Evolutionary conservation across 2,113 vertebrate genomes (phyloP), one percentile per base, ranked within the genome.

Genomic region (Scopus umbretta): DNA sequence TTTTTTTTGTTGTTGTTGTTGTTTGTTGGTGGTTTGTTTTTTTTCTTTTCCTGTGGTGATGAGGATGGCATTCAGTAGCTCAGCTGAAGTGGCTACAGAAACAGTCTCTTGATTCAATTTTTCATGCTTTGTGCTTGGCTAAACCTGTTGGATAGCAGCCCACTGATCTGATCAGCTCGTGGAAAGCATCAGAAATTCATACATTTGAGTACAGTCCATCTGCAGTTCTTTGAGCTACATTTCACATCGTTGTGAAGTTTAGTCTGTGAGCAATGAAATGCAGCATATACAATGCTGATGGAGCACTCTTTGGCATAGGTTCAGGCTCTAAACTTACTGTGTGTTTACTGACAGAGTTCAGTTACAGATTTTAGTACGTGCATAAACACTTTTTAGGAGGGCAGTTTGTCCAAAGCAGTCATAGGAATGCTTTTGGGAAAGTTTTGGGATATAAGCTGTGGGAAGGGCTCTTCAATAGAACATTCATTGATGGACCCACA

Each of bases 111-210:
- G 58, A 94, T 92, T 84, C 43, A 53, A 70, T 96, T 95, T 92
- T 93, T 90, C 66, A 73, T 70, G 75, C 88, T 94, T 80, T 86
- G 88, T 27, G 63, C 83, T 91, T 6, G 18, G 75, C 83, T 95
- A 86, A 95, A 92, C 63, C 88, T 89, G 80, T 66, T 96, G 92
- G 91, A 62, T 50, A 89, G 67, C 38, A 88, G 83, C 80, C 92
- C 63, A 66, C 16, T 27, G 56, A 88, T 90, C 86, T 73, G 82
- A 82, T 94, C 82, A 53, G 63, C 63, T 95, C 62, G 7, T 55
- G 71, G 88, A 83, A 88, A 62, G 40, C 50, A 25, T 94, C 59
- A 92, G 75, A 42, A 83, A 91, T 86, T 70, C 75, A 52, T 73
- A 56, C 42, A 16, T 88, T 90, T 76, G 71, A 83, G 88, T 70